phyloP scores from a whole-genome alignment of 1,140 invertebrate species.

The Diabrotica undecimpunctata region DNA sequence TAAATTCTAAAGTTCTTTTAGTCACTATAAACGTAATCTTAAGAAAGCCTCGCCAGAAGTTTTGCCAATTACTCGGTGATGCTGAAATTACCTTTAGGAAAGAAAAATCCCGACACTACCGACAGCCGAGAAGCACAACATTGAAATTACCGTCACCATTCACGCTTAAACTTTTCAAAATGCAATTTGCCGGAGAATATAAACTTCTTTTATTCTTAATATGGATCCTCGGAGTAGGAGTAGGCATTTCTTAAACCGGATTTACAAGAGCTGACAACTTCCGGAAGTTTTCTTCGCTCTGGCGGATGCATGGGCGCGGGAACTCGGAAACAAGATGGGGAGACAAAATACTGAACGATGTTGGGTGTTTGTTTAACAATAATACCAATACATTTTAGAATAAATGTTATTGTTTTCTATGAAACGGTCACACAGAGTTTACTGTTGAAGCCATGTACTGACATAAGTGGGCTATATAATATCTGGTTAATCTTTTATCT shows the following conservation, averaged over 20 bases:
- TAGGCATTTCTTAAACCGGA: background rate
- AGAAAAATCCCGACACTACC: background rate
- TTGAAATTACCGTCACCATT: slow-evolving; percentile 2
- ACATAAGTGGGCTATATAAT: no score
- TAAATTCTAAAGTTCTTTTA: no score
- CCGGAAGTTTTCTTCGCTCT: background rate
- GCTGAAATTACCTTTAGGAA: background rate
- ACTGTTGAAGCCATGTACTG: no score
- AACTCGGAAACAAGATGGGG: no score
- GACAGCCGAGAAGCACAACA: background rate
- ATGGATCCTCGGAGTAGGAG: background rate
- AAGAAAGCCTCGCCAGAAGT: background rate
- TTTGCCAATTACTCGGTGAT: background rate
- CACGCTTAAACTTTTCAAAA: slow-evolving; percentile 1
- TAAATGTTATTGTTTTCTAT: no score
- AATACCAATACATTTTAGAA: no score
- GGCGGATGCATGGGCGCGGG: background rate
- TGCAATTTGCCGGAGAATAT: background rate
- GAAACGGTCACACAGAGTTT: no score
- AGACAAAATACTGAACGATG: no score
- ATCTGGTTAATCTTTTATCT: no score
- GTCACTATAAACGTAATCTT: no score
- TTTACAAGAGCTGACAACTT: slow-evolving; percentile 2
- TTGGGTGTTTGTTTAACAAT: no score
- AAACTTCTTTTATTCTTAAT: slow-evolving; percentile 3